Percentiles rank a stretch among this genome's conserved stretches.
Evolutionary conservation across 2,113 vertebrate genomes (phyloP).

Genomic region (Vidua macroura): DNA sequence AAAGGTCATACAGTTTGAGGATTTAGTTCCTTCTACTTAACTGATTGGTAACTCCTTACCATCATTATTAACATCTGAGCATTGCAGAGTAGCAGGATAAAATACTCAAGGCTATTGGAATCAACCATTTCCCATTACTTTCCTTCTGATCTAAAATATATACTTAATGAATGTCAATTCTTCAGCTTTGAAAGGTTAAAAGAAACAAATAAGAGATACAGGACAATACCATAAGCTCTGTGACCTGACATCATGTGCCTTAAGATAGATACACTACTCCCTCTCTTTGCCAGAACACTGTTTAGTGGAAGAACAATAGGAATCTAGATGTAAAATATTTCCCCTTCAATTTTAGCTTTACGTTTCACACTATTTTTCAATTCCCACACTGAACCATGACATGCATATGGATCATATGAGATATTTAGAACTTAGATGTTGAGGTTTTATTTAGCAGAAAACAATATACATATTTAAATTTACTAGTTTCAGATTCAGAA

Average conservation of each 20-base stretch:
- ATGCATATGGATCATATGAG: not conserved
- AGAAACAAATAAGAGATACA: constrained; percentile 15
- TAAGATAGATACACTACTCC: not conserved
- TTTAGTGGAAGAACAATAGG: not conserved
- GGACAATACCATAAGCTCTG: not conserved
- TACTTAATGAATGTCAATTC: not conserved
- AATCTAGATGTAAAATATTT: not conserved
- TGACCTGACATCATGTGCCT: not conserved
- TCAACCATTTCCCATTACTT: not conserved
- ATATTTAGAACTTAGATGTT: not conserved
- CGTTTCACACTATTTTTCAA: not conserved
- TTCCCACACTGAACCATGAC: not conserved
- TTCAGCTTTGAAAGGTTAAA: constrained; percentile 13
- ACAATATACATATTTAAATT: not conserved
- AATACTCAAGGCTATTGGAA: constrained; percentile 12
- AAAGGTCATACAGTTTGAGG: constrained; percentile 24
- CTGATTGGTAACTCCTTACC: not conserved
- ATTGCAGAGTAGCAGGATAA: not conserved
- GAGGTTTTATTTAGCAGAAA: not conserved
- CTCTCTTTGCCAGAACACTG: not conserved
- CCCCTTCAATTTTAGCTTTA: not conserved
- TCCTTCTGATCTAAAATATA: not conserved
- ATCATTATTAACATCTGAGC: not conserved
- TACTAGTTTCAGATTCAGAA: not conserved
- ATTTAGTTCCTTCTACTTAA: not conserved